Evolutionary conservation across 2,797 vertebrate species (phyloP).

Genomic region (Pangasius mekongensis): DNA sequence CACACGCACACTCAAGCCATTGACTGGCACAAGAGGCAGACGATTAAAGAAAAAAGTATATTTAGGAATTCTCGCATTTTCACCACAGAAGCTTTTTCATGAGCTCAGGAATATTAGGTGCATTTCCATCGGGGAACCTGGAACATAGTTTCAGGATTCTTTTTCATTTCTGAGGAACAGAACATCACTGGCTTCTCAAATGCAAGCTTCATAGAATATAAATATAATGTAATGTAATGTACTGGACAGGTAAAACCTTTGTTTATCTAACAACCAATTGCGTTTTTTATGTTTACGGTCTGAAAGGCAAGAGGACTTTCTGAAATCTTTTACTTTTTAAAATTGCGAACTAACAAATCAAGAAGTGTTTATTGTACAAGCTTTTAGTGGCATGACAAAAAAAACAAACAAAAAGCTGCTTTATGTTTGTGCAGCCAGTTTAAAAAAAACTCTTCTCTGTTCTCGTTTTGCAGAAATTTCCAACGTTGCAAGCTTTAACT

Average conservation of each 20-base stretch:
- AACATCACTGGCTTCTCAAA: not conserved
- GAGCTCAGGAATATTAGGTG: not conserved
- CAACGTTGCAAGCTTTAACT: not conserved
- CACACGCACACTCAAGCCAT: not conserved
- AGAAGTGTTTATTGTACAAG: not conserved
- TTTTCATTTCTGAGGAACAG: not conserved
- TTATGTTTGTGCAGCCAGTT: not conserved
- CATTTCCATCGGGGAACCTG: not conserved
- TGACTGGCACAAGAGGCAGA: not conserved
- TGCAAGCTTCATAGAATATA: not conserved
- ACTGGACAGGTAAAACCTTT: not conserved
- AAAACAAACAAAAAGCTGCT: not conserved
- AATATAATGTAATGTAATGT: not conserved
- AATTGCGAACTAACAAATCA: not conserved
- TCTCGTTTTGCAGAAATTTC: not conserved
- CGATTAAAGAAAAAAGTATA: not conserved
- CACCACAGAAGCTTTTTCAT: not conserved
- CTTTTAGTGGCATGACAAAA: not conserved
- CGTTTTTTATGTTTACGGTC: not conserved
- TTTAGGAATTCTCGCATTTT: too few species aligned
- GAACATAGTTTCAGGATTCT: not conserved
- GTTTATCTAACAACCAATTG: not conserved
- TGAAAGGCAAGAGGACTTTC: not conserved
- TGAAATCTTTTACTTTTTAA: not conserved
- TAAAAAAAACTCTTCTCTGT: not conserved